A percentile compares a stretch with the other conserved stretches of the same genome.
Conservation (phyloP, 2,797 vertebrate species). For the Valencia hispanica region DNA sequence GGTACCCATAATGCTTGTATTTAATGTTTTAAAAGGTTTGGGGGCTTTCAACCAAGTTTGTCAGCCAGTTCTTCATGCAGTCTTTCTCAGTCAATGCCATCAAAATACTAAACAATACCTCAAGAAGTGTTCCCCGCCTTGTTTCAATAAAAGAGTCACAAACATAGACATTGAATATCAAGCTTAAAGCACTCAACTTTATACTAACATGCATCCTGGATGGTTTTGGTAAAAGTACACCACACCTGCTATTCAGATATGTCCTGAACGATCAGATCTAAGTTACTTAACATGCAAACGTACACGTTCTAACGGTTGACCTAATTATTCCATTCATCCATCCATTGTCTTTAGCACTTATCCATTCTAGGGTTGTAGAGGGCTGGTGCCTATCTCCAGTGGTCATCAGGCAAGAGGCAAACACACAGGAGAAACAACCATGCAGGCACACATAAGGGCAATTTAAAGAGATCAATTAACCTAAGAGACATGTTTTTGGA, state of each 20-base stretch:
- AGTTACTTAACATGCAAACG: not conserved
- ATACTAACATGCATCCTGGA: not conserved
- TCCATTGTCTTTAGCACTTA: too few relatives aligned
- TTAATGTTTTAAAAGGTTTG: not conserved
- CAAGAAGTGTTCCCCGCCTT: not conserved
- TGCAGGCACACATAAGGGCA: too few relatives aligned
- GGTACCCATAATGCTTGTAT: not conserved
- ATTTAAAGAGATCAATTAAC: too few relatives aligned
- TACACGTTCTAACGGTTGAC: too few relatives aligned
- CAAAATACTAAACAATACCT: not conserved
- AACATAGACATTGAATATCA: not conserved
- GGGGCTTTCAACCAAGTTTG: not conserved
- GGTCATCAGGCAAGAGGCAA: too few relatives aligned
- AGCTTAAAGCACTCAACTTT: too few relatives aligned
- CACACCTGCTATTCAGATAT: not conserved
- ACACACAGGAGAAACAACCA: too few relatives aligned
- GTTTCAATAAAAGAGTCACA: not conserved
- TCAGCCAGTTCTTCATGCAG: not conserved
- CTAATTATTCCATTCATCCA: too few relatives aligned
- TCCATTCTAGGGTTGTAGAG: too few relatives aligned
- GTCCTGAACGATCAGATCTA: not conserved
- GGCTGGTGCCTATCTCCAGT: too few relatives aligned
- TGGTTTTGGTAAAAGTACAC: not conserved
- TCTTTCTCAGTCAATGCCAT: not conserved
- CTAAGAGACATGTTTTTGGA: too few relatives aligned